Conservation (phyloP, 2,888 invertebrate species). For the Uloborus plumipes region DNA sequence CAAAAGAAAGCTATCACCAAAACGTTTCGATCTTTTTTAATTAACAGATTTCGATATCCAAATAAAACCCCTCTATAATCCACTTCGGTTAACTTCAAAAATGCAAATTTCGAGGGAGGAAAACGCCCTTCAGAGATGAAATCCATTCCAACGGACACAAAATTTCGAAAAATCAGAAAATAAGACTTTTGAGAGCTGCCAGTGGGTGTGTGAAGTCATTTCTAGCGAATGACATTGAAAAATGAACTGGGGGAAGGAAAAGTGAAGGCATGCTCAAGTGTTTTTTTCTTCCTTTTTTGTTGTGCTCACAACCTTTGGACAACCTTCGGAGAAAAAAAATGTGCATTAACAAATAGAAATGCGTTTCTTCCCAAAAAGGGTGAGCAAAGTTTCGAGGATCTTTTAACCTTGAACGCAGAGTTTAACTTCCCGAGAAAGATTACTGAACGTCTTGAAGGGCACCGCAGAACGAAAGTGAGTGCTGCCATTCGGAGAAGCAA, state of each 20-base stretch:
- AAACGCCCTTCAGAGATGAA: too few species aligned
- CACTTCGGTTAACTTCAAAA: too few species aligned
- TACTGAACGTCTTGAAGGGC: constrained; percentile 8
- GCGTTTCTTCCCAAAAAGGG: constrained; percentile 6
- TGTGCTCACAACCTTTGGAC: neutral
- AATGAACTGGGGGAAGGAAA: neutral
- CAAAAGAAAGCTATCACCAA: too few species aligned
- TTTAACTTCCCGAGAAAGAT: constrained; percentile 11
- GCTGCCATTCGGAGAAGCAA: neutral
- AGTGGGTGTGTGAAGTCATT: too few species aligned
- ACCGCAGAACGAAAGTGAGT: neutral
- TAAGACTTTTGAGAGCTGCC: too few species aligned
- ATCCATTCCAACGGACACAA: neutral
- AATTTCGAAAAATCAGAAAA: neutral
- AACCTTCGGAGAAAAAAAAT: neutral
- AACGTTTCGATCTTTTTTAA: too few species aligned
- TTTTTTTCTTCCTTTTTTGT: too few species aligned
- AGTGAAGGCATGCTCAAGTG: neutral
- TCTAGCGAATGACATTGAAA: neutral
- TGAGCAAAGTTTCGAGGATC: neutral
- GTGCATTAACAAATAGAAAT: constrained; percentile 3
- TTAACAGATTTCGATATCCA: too few species aligned
- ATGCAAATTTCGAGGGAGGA: too few species aligned
- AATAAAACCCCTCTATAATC: too few species aligned
- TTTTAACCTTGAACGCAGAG: constrained; percentile 15